Evolutionary conservation across 2,113 vertebrate species (phyloP).

Genomic region (Phasianus colchicus): DNA sequence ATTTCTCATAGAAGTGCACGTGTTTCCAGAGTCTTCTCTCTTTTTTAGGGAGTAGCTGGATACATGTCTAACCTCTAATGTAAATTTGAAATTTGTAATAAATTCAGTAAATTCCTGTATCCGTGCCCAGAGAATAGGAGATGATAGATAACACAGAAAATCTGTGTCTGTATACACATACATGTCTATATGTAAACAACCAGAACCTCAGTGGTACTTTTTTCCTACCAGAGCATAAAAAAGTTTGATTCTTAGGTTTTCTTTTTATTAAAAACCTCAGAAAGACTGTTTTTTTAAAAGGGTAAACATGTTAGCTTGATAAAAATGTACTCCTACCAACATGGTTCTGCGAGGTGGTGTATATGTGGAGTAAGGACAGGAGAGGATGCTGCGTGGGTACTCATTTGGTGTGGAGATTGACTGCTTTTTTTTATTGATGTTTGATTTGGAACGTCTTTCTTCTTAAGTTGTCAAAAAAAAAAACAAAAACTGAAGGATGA

Average conservation of each 20-base stretch:
- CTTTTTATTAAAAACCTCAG: background rate
- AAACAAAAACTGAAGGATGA: background rate
- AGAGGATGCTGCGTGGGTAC: background rate
- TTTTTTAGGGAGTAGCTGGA: background rate
- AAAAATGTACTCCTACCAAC: background rate
- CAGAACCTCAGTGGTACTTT: background rate
- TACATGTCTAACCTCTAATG: background rate
- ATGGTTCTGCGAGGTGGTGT: background rate
- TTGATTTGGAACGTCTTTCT: background rate
- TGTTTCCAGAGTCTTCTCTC: background rate
- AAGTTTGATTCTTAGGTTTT: background rate
- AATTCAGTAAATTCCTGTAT: background rate
- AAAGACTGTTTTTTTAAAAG: background rate
- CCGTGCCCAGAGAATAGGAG: background rate
- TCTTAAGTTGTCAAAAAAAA: background rate
- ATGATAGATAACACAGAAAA: background rate
- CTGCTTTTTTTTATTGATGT: background rate
- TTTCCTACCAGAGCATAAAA: background rate
- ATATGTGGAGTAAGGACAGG: background rate
- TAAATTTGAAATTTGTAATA: background rate
- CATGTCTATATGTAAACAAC: background rate
- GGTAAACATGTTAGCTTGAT: background rate
- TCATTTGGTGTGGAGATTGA: background rate
- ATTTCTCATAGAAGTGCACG: background rate
- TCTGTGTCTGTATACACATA: fast-evolving